These are phyloP conservation scores for Tiaroga cobitis DNA, from an alignment of 2,797 vertebrate species.

Conservation along the genomic window DNA sequence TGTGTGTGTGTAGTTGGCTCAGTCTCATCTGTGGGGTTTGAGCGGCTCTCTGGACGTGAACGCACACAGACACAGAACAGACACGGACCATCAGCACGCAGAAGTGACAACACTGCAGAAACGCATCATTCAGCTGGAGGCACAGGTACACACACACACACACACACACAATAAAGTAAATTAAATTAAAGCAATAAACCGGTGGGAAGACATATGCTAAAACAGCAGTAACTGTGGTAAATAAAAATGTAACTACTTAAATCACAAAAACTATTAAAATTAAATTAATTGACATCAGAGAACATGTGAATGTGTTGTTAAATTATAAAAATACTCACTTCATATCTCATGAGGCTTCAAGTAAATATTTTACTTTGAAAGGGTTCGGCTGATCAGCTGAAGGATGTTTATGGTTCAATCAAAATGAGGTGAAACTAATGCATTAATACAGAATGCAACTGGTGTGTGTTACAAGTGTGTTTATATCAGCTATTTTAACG, in stretches of 20 bases:
- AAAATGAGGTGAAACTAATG: background rate
- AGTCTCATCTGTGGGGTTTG: conserved; percentile 67
- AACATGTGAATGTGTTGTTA: background rate
- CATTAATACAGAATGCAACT: background rate
- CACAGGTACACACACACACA: conserved; percentile 76
- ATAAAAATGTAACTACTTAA: background rate
- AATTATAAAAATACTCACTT: background rate
- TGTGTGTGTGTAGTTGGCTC: conserved; percentile 62
- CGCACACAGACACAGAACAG: conserved; percentile 54
- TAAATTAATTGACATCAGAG: background rate
- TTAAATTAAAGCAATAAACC: no score
- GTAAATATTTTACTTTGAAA: no score
- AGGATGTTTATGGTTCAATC: no score
- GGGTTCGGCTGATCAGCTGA: background rate
- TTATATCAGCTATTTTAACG: no score
- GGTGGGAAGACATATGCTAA: no score
- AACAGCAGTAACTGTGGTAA: no score
- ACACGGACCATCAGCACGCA: conserved; percentile 62
- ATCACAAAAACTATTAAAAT: background rate
- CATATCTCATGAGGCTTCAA: background rate
- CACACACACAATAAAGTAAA: no score
- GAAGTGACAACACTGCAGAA: conserved; percentile 75
- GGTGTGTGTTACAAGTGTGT: background rate
- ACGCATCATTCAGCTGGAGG: conserved; percentile 81
- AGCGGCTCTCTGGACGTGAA: conserved; percentile 62